Percentiles rank a stretch among this genome's conserved stretches.
These are phyloP conservation scores for Cheilosia vernalis DNA, from an alignment of 2,888 invertebrate genomes.

Conservation along the genomic window DNA sequence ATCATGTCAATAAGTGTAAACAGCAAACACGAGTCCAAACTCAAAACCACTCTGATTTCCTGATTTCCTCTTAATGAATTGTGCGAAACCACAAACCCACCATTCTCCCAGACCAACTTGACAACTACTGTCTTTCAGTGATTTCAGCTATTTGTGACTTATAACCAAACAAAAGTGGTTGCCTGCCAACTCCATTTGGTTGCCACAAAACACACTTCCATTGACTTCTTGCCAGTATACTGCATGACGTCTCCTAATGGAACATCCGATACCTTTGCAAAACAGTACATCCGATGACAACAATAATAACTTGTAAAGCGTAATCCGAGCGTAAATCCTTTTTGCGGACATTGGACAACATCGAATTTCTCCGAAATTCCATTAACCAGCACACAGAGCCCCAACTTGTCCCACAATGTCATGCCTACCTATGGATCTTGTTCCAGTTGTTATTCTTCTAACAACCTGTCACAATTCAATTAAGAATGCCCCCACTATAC, in stretches of 20 bases:
- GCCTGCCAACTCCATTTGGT: neutral
- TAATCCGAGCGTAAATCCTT: constrained; percentile 11
- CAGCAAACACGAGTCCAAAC: no score
- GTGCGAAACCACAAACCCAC: no score
- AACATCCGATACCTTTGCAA: constrained; percentile 23
- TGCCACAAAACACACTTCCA: constrained; percentile 21
- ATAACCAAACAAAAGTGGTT: neutral
- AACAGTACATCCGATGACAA: constrained; percentile 21
- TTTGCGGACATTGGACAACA: neutral
- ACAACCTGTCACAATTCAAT: constrained; percentile 23
- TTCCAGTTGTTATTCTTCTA: neutral
- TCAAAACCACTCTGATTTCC: no score
- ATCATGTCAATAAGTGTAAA: no score
- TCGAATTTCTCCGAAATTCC: constrained; percentile 27
- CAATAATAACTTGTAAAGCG: constrained; percentile 11
- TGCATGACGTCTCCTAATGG: constrained; percentile 40
- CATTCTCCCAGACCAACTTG: neutral
- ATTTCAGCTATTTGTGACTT: neutral
- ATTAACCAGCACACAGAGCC: constrained; percentile 15
- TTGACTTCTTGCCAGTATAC: constrained; percentile 5
- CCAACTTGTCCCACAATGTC: neutral
- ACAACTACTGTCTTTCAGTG: no score
- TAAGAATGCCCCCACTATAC: constrained; percentile 16
- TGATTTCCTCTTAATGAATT: no score
- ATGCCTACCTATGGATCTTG: no score